Base-by-base conservation (phyloP, 2,888 invertebrate genomes). In the Epistrophella euchroma region DNA sequence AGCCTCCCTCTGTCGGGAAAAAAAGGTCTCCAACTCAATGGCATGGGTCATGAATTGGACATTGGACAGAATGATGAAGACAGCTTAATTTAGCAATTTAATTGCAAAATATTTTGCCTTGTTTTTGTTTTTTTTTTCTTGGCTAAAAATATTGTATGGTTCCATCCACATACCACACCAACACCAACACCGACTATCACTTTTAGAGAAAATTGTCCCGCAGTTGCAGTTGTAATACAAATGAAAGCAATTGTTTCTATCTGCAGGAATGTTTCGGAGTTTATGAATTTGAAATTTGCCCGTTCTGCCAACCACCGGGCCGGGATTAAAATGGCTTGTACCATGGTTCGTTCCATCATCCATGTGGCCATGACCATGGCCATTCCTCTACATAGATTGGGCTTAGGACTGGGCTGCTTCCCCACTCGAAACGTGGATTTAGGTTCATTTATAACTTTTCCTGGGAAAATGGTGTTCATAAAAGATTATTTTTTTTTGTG, bases 381-480 rank as follows among this genome's bases (percentile, higher is more conserved):
- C 15, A 40, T 40, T 60, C 9, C 37, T 60, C 37, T 40, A 40
- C 13, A 22, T 15, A 40, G 19, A 22, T 15, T 25, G 22, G 52
- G 52, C 52, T 52, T 2, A 32, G 32, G 32, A 32, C 9, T 32
- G 7, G 25, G 28, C 52, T 25, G 25, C 50, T 22, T 25, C 15
- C 6, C 50, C 40, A 68, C 43, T 35, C 55, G 47, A 40, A 68
- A 77, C 76, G 77, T 74, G 58, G 68, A 77, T 77, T 86, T 62
- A 13, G 77, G 82, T 86, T 82, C 85, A 82, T 86, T 86, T 82
- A 86, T 77, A 86, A 86, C 81, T 73, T 85, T 85, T 9, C 37
- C 81, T 60, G 40, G 56, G 28, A 77, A 60, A 60, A 52, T 50
- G 56, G 55, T 77, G 70, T 77, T 77, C 76, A 81, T 77, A 70